phyloP scores from a whole-genome alignment of 53 echinoderm and acorn worm species.

The Antedon mediterranea region DNA sequence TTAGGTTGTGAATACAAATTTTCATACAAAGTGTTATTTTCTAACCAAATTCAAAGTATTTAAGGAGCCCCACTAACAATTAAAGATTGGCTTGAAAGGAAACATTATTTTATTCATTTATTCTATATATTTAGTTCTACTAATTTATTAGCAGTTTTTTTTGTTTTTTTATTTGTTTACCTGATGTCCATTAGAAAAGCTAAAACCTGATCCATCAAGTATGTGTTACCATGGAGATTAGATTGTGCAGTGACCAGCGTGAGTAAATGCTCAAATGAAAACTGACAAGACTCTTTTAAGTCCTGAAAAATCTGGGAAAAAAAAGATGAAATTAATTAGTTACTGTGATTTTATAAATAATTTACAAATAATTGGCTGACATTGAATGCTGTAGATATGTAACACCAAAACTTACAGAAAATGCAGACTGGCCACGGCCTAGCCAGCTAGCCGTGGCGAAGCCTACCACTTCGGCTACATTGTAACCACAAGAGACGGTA shows the following conservation, averaged over 20 bases:
- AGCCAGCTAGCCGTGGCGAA: constrained; percentile 63
- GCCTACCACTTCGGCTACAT: constrained; percentile 49
- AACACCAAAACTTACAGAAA: constrained; percentile 40
- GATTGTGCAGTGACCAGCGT: constrained; percentile 40
- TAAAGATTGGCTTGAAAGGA: no score
- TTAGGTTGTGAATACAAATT: no score
- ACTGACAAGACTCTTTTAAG: constrained; percentile 41
- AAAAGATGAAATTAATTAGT: no score
- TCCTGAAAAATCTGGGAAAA: constrained; percentile 19
- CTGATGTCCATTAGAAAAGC: constrained; percentile 44
- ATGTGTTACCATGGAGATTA: constrained; percentile 33
- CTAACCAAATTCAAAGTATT: no score
- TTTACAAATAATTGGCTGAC: no score
- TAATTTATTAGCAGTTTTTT: no score
- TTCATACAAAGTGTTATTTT: no score
- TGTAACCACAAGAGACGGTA: constrained; percentile 50
- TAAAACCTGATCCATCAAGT: constrained; percentile 36
- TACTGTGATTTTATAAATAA: no score
- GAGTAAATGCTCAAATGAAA: constrained; percentile 62
- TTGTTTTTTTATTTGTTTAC: constrained; percentile 9
- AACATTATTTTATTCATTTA: no score
- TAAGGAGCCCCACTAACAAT: no score
- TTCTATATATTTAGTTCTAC: no score
- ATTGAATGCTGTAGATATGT: no score
- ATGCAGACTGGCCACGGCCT: constrained; percentile 38